Base-by-base conservation (phyloP, 53 echinoderm and acorn worm genomes). In the Echinometra lucunter region DNA sequence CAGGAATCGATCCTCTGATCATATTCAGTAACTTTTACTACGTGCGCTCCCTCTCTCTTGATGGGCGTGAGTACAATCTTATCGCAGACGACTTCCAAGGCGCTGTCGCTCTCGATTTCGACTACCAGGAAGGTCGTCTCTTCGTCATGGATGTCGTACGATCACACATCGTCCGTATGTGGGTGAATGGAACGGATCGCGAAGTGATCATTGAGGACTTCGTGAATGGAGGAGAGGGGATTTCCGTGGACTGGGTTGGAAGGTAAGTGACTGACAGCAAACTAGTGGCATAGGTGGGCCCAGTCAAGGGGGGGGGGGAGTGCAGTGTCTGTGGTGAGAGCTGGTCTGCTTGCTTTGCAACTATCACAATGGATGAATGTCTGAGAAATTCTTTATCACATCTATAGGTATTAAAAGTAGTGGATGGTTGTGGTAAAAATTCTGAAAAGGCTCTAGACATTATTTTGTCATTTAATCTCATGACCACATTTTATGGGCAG, bases 191-290 rank as follows among this genome's bases (percentile, higher is more conserved):
- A 0, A 94, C 95, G 25, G 97, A 95, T 13, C 63, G 74, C 40
- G 96, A 97, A 91, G 89, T 92, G 21, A 96, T 98, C 45, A 66
- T 98, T 38, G 67, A 91, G 0, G 96, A 98, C 69, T 92, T 90
- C 57, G 88, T 98, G 21, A 45, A 58, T 10, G 94, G 95, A 18
- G 97, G 95, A 12, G 97, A 98, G 92, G 99, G 99, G 6, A 60
- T 98, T 2, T 96, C 97, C 21, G 92, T 98, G 17, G 99, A 98
- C 90, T 98, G 99, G 99, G 97, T 98, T 94, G 97, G 96, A 91
- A 98, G 99, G 99, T 98, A 66, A 66, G 91, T 75, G 40, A 1
- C 16, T 72, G 12, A 72, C 28, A 32, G 3, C 35, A 1, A 72
- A 72, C 72, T 10, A 13, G 72, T 35, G 72, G 35, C 35, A 35